A percentile compares a stretch with the other conserved stretches of the same genome.
Conservation (phyloP, 1,140 invertebrate genomes). For the Meloidogyne chitwoodi region DNA sequence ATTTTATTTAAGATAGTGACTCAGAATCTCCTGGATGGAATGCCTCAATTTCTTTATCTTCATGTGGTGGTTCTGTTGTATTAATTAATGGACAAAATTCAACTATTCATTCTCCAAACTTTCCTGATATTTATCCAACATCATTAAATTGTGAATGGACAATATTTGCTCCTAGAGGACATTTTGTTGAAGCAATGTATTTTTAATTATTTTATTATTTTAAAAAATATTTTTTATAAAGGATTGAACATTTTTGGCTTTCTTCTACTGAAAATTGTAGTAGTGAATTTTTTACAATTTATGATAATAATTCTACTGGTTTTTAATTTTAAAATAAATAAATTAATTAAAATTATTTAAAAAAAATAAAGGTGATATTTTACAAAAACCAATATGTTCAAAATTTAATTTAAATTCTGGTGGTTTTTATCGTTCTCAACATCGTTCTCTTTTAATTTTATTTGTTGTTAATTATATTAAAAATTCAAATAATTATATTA, state of each 20-base stretch:
- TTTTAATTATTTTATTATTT: neutral
- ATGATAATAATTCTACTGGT: conserved; percentile 50
- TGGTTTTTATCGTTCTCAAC: neutral
- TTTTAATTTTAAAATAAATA: neutral
- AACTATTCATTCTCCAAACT: conserved; percentile 44
- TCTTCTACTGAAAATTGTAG: conserved; percentile 42
- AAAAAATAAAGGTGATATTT: conserved; percentile 18
- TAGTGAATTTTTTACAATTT: conserved; percentile 37
- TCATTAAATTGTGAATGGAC: conserved; percentile 49
- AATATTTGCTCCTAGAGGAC: conserved; percentile 46
- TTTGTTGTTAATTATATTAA: conserved; percentile 7
- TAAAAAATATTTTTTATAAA: neutral
- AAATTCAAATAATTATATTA: conserved; percentile 27
- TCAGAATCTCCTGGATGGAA: conserved; percentile 40
- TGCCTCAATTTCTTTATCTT: conserved; percentile 45
- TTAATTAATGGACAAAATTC: conserved; percentile 30
- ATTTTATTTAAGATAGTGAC: neutral
- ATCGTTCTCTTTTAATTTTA: conserved; percentile 3
- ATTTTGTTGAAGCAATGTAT: conserved; percentile 51
- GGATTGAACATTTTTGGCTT: conserved; percentile 23
- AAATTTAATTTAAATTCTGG: conserved; percentile 9
- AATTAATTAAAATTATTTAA: conserved; percentile 14
- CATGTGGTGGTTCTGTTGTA: conserved; percentile 51
- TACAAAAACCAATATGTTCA: conserved; percentile 32
- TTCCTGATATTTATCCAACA: conserved; percentile 45